Conservation (phyloP, 2,113 vertebrate species). For the Centropristis striata region DNA sequence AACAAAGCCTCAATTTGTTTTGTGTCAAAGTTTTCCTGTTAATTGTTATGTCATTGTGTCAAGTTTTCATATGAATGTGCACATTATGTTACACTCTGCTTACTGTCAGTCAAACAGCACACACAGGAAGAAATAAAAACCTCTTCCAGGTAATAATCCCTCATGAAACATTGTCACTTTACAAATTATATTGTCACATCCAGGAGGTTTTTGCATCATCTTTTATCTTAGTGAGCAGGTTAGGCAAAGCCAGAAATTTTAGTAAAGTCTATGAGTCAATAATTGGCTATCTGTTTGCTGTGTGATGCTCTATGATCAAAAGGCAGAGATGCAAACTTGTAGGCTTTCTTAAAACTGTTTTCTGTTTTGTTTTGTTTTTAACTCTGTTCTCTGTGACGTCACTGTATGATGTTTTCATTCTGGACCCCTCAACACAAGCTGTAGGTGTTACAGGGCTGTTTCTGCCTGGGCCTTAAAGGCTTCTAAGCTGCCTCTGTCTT, state of each 20-base stretch:
- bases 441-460: constrained; percentile 16
- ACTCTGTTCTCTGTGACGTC: background rate
- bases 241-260: background rate
- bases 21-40: constrained; percentile 3
- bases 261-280: too few species aligned
- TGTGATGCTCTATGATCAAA: background rate
- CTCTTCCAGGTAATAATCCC: constrained; percentile 10
- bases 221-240: background rate
- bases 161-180: background rate
- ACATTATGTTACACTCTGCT: constrained; percentile 3
- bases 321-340: background rate
- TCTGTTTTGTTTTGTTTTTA: too few species aligned
- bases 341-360: too few species aligned
- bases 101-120: constrained; percentile 25
- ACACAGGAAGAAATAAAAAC: constrained; percentile 10
- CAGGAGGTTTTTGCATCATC: background rate
- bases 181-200: background rate
- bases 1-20: constrained; percentile 2
- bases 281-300: too few species aligned
- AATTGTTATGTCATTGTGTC: constrained; percentile 8
- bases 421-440: constrained; percentile 9
- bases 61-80: constrained; percentile 3
- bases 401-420: background rate
- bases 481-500: constrained; percentile 36
- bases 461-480: constrained; percentile 30